phyloP scores from a whole-genome alignment of 1,140 invertebrate genomes.

The Holotrichia oblita region DNA sequence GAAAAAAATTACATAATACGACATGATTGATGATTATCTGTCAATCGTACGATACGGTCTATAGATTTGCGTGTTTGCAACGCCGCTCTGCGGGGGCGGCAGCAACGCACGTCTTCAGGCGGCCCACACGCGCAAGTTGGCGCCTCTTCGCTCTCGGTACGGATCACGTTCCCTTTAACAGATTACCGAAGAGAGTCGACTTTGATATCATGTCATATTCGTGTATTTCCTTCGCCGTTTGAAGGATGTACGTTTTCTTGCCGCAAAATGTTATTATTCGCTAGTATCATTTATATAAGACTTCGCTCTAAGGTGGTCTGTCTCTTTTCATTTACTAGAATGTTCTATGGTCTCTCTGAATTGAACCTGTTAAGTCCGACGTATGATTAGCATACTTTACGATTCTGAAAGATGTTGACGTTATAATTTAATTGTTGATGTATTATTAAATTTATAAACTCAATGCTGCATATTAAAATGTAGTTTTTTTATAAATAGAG shows the following conservation, averaged over 20 bases:
- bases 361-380: background rate
- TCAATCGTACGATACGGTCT: constrained; percentile 28
- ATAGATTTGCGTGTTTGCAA: constrained; percentile 38
- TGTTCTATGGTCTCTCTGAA: background rate
- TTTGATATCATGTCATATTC: constrained; percentile 35
- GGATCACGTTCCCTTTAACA: constrained; percentile 31
- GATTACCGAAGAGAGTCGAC: background rate
- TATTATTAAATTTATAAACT: too few relatives aligned
- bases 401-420: too few relatives aligned
- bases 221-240: background rate
- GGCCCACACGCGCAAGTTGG: constrained; percentile 38
- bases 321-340: background rate
- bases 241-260: constrained; percentile 10
- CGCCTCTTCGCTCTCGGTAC: constrained; percentile 27
- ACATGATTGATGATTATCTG: constrained; percentile 24
- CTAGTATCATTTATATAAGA: constrained; percentile 23
- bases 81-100: constrained; percentile 36
- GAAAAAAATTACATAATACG: constrained; percentile 32
- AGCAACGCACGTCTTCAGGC: constrained; percentile 24
- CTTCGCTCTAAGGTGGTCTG: constrained; percentile 26
- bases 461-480: too few relatives aligned
- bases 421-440: too few relatives aligned
- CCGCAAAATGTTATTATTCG: constrained; percentile 9
- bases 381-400: background rate
- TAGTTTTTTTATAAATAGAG: too few relatives aligned